phyloP scores from a whole-genome alignment of 2,113 vertebrate genomes.

The Psilopsiagon aurifrons region DNA sequence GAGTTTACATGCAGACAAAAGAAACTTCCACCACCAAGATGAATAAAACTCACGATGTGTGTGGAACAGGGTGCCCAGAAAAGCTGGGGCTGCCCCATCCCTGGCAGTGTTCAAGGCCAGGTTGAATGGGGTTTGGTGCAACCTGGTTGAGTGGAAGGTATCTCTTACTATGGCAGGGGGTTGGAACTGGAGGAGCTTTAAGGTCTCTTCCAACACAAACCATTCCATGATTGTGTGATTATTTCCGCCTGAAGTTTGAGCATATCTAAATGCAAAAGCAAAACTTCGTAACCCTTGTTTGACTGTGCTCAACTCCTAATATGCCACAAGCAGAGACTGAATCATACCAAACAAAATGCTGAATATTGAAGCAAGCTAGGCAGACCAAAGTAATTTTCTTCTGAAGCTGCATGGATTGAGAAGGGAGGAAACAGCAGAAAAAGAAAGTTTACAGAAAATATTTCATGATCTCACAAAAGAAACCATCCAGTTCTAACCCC shows the following conservation, averaged over 20 bases:
- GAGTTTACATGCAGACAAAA: not conserved
- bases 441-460: not conserved
- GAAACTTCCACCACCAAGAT: not conserved
- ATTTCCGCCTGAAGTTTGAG: not conserved
- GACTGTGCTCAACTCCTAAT: not conserved
- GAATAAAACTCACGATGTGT: not conserved
- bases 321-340: not conserved
- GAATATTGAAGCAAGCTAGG: not conserved
- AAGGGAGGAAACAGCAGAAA: not conserved
- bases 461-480: not conserved
- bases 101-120: not conserved
- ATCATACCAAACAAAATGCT: not conserved
- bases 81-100: not conserved
- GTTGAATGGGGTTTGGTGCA: not conserved
- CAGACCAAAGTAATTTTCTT: not conserved
- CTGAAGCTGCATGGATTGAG: not conserved
- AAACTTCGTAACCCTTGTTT: not conserved
- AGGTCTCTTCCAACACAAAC: not conserved
- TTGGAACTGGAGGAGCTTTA: not conserved
- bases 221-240: not conserved
- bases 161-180: not conserved
- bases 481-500: not conserved
- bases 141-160: not conserved
- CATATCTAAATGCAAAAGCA: not conserved
- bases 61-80: not conserved